phyloP scores from a whole-genome alignment of 1,140 invertebrate species.

The Bactericera cockerelli region DNA sequence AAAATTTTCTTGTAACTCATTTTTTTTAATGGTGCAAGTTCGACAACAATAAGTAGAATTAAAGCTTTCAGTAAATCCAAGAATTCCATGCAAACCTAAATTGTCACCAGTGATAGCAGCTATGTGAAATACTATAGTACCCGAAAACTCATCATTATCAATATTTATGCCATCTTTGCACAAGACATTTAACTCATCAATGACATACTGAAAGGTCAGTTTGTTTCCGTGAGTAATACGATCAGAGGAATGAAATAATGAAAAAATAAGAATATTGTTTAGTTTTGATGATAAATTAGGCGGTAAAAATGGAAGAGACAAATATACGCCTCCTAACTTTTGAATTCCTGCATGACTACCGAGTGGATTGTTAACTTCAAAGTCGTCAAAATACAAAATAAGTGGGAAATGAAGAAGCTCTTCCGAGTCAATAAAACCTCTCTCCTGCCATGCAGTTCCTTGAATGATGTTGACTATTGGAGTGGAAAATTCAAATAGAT shows the following conservation, averaged over 20 bases:
- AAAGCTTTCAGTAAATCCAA: no score
- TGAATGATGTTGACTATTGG: neutral
- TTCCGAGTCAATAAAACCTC: neutral
- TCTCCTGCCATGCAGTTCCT: neutral
- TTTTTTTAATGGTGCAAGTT: neutral
- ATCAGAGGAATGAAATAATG: neutral
- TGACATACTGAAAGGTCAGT: neutral
- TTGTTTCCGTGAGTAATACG: neutral
- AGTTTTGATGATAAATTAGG: neutral
- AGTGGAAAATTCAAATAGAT: neutral
- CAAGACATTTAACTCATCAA: neutral
- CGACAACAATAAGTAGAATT: no score
- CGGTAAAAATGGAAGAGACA: neutral
- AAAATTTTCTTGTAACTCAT: neutral
- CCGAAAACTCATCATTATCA: neutral
- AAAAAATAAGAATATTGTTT: neutral
- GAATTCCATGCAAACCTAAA: no score
- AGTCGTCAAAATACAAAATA: constrained; percentile 25
- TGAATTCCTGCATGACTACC: neutral
- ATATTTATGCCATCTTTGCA: neutral
- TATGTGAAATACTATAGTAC: neutral
- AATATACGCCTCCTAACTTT: neutral
- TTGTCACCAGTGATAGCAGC: neutral
- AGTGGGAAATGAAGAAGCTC: constrained; percentile 23
- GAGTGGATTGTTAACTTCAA: constrained; percentile 26